Evolutionary conservation across 1,140 invertebrate species (phyloP), one percentile per base, ranked within the genome.

Genomic region (Holcopasites calliopsidis): DNA sequence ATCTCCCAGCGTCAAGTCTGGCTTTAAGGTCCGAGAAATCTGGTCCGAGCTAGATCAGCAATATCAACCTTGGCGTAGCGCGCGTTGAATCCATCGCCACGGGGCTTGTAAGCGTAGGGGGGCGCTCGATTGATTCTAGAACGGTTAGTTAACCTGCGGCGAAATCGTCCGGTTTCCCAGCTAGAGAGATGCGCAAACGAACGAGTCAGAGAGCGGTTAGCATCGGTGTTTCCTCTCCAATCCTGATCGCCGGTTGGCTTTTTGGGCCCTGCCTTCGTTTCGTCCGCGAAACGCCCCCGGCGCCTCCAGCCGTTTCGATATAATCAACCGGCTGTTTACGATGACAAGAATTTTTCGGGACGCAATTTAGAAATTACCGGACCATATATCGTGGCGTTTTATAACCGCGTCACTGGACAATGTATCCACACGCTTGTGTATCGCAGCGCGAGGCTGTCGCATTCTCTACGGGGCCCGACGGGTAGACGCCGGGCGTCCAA

Each of bases 311-410:
- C 66, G 65, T 84, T 85, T 83, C 80, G 82, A 85, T 84, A 82
- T 83, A 89, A 90, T 89, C 88, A 89, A 87, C 80, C 84, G 81
- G 80, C 86, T 89, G 79, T 90, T 91, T 90, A 90, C 86, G 88
- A 90, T 90, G 89, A 90, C 89, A 90, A 88, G 89, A 90, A 90
- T 91, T 91, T 80, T 88, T 90, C 85, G 85, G 84, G 66, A 79
- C 83, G 88, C 89, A 90, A 91, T 91, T 91, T 91, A 92, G 90
- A 91, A 91, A 92, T 92, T 91, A 91, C 89, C 88, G 79, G 84
- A 77, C 86, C 89, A 87, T 91, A 91, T 91, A 91, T 92, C 86
- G 86, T 88, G 58, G 55, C 83, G 85, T 89, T 92, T 91, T 91
- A 91, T 90, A 86, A 79, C 77, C 77, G 66, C 74, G 75, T 79